Conservation (phyloP, 2,797 vertebrate genomes). For the Semotilus atromaculatus region DNA sequence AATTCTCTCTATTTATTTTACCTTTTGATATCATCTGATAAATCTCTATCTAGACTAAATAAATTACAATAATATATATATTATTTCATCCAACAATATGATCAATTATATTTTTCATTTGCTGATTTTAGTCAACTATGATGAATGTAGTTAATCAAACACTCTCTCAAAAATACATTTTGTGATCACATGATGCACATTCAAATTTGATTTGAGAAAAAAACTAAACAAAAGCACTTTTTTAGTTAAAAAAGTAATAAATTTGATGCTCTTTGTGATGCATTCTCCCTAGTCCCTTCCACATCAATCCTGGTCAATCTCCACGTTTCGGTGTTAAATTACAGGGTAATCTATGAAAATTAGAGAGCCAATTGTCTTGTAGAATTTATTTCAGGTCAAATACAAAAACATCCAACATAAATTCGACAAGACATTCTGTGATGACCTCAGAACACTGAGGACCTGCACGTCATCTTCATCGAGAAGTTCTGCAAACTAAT, state of each 20-base stretch:
- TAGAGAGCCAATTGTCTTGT: constrained; percentile 27
- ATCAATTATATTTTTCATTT: neutral
- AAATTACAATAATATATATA: neutral
- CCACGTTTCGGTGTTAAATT: constrained; percentile 17
- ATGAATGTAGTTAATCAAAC: neutral
- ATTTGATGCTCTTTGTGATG: neutral
- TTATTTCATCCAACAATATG: neutral
- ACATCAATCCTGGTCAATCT: constrained; percentile 16
- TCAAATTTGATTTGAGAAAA: neutral
- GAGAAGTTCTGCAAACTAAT: neutral
- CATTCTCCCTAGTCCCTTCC: neutral
- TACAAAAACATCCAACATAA: constrained; percentile 10
- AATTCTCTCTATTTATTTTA: neutral
- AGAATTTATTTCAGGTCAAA: constrained; percentile 27
- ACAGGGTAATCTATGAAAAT: constrained; percentile 9
- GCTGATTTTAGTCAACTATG: neutral
- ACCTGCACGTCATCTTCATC: neutral
- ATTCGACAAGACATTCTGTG: constrained; percentile 18
- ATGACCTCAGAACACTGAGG: neutral
- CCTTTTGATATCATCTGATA: neutral
- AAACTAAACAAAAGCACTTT: neutral
- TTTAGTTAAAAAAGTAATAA: neutral
- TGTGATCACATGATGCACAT: neutral
- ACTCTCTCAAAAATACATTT: neutral
- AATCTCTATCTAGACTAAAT: neutral